Evolutionary conservation across 2,797 vertebrate species (phyloP).

Genomic region (Vireo griseus): DNA sequence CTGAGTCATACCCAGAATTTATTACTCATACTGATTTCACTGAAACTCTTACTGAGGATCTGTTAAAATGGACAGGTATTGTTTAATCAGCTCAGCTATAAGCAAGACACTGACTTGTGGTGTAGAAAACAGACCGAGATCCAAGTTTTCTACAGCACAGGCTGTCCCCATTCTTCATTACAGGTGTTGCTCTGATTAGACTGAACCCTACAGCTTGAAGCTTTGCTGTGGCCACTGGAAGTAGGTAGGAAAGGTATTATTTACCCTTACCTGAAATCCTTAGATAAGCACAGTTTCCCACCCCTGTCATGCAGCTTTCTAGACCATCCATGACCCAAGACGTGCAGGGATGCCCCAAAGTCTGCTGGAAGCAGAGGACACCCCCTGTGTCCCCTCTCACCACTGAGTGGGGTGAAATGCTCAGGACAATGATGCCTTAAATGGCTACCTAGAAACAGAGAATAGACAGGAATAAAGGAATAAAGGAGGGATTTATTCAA

Average conservation of each 20-base stretch:
- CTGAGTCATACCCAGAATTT: not conserved
- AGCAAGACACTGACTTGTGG: not conserved
- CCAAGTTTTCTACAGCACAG: not conserved
- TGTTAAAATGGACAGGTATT: not conserved
- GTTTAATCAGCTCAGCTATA: not conserved
- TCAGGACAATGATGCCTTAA: not conserved
- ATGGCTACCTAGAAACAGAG: too few relatives aligned
- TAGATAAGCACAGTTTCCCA: not conserved
- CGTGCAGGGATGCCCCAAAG: not conserved
- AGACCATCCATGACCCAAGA: rapidly evolving
- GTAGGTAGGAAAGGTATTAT: not conserved
- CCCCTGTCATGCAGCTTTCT: rapidly evolving
- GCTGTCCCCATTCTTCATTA: not conserved
- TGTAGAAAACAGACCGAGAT: not conserved
- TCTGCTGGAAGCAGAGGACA: not conserved
- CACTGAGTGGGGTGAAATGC: rapidly evolving
- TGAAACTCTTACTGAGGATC: not conserved
- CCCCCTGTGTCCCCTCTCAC: too few relatives aligned
- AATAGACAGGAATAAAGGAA: too few relatives aligned
- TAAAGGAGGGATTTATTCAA: too few relatives aligned
- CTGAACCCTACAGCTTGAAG: not conserved
- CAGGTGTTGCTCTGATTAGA: not conserved
- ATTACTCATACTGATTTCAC: not conserved
- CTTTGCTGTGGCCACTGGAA: not conserved
- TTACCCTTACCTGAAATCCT: not conserved